Conservation (phyloP, 1,140 invertebrate genomes). For the Manduca sexta region DNA sequence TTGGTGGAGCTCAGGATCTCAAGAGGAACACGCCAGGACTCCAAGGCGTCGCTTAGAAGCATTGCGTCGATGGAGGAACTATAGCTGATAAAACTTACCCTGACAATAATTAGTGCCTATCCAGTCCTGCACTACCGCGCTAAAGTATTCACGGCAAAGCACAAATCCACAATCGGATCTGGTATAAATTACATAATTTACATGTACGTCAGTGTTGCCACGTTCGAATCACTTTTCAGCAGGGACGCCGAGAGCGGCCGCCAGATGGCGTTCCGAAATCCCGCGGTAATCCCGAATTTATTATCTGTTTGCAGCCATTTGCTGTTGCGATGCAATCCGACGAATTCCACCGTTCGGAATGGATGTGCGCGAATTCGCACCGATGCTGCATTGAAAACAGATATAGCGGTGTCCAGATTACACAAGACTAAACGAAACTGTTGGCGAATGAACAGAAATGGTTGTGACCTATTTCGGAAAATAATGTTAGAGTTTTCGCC, state of each 20-base stretch:
- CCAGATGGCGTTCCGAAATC: conserved; percentile 48
- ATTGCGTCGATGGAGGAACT: too few species aligned
- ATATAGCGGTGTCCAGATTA: not conserved
- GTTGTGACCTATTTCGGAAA: not conserved
- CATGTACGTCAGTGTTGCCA: conserved; percentile 16
- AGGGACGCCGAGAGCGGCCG: too few species aligned
- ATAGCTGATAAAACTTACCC: too few species aligned
- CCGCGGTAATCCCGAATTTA: conserved; percentile 49
- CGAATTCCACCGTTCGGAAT: conserved; percentile 28
- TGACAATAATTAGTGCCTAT: too few species aligned
- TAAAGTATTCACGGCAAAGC: not conserved
- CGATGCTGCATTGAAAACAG: conserved; percentile 20
- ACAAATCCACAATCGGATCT: conserved; percentile 1
- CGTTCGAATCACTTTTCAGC: conserved; percentile 33
- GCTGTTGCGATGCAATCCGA: conserved; percentile 34
- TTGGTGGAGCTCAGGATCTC: too few species aligned
- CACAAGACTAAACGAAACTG: not conserved
- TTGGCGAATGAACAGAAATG: not conserved
- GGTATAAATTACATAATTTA: conserved; percentile 20
- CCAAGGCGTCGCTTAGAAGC: too few species aligned
- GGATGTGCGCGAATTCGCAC: conserved; percentile 36
- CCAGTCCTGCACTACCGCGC: too few species aligned
- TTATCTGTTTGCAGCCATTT: conserved; percentile 52
- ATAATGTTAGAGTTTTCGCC: not conserved
- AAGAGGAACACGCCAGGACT: too few species aligned